These are phyloP conservation scores for Pelecanoides urinatrix DNA, from an alignment of 2,113 vertebrate genomes.

Conservation along the genomic window DNA sequence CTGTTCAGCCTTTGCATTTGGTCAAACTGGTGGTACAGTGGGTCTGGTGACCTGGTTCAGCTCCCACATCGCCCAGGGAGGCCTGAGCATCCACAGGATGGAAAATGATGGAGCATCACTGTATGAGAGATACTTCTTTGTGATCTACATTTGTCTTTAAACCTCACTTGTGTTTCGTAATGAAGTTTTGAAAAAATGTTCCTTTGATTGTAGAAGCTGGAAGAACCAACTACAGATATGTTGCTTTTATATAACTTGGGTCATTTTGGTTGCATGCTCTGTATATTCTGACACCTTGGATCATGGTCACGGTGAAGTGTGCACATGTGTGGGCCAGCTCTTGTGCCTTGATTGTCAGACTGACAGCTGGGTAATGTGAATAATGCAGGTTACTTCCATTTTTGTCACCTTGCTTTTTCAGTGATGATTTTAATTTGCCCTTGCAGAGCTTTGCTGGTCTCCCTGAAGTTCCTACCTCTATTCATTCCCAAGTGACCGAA, in stretches of 20 bases:
- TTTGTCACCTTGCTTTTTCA: neutral
- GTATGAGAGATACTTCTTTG: neutral
- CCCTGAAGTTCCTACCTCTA: neutral
- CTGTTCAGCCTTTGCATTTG: neutral
- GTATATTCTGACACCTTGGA: neutral
- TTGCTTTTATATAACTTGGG: neutral
- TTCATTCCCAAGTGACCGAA: neutral
- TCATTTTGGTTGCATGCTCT: neutral
- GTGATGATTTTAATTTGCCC: neutral
- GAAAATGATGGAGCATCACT: neutral
- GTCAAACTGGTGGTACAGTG: neutral
- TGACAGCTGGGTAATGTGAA: neutral
- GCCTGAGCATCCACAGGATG: neutral
- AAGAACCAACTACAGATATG: neutral
- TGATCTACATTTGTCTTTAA: neutral
- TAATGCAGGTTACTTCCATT: neutral
- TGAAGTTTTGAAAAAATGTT: neutral
- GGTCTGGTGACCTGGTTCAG: neutral
- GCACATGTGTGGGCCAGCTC: neutral
- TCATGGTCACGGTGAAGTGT: neutral
- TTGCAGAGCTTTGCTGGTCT: neutral
- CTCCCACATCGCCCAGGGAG: neutral
- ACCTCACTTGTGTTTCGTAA: neutral
- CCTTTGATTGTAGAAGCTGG: neutral
- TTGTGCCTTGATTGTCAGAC: neutral